Evolutionary conservation across 2,797 vertebrate genomes (phyloP).

Genomic region (Glyptemys insculpta): DNA sequence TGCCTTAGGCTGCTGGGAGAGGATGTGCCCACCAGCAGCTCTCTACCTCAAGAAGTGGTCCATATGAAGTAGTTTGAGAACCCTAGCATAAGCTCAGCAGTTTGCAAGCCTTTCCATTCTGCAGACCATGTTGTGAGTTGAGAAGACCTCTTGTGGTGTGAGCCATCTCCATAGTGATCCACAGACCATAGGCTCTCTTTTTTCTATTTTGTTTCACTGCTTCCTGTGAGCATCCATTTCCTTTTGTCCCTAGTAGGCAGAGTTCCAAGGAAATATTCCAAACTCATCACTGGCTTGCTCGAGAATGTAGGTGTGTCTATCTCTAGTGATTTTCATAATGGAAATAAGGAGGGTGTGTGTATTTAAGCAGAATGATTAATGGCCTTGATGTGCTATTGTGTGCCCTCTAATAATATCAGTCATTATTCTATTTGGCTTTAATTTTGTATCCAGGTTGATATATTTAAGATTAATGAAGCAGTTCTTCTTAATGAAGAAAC

Average conservation of each 20-base stretch:
- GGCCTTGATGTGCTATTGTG: rapidly evolving
- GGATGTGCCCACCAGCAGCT: not conserved
- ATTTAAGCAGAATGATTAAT: rapidly evolving
- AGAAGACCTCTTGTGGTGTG: not conserved
- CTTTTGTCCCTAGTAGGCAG: rapidly evolving
- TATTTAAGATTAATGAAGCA: conserved; percentile 8
- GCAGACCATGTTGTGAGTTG: not conserved
- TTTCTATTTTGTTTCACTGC: not conserved
- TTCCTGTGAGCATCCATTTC: not conserved
- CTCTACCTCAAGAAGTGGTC: not conserved
- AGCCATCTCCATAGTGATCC: rapidly evolving
- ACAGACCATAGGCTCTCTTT: not conserved
- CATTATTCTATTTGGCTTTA: conserved; percentile 7
- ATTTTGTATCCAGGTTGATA: not conserved
- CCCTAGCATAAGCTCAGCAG: not conserved
- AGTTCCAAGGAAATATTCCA: not conserved
- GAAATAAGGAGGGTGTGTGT: rapidly evolving
- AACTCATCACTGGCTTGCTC: rapidly evolving
- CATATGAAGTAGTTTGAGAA: not conserved
- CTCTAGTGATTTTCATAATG: not conserved
- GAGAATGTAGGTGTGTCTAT: not conserved
- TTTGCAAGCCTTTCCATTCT: not conserved
- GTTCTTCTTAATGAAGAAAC: not conserved
- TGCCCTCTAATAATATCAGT: not conserved
- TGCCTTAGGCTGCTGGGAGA: not conserved